Evolutionary conservation across 2,888 invertebrate species (phyloP).

Genomic region (Acanthococcus lagerstroemiae): DNA sequence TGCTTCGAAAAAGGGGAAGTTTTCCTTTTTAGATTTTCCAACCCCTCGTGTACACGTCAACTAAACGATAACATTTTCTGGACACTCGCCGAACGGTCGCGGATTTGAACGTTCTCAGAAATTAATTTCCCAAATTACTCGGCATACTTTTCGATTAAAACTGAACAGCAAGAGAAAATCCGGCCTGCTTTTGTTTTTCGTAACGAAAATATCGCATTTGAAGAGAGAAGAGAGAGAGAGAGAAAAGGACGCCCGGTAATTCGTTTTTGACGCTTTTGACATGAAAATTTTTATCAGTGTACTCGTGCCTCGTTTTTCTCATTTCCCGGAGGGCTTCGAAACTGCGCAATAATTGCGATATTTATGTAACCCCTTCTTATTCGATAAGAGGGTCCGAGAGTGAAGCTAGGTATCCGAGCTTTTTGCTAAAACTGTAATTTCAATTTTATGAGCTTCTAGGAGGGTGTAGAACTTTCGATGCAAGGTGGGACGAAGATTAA

Average conservation of each 20-base stretch:
- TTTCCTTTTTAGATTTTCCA: too few relatives aligned
- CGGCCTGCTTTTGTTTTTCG: background rate
- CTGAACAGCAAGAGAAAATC: background rate
- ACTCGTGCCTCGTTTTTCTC: background rate
- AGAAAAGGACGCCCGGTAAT: constrained; percentile 5
- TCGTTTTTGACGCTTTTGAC: constrained; percentile 25
- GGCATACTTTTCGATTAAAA: background rate
- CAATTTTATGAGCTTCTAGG: constrained; percentile 8
- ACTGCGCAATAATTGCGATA: constrained; percentile 30
- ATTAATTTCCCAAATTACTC: constrained; percentile 25
- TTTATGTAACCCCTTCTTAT: constrained; percentile 28
- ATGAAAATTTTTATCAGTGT: constrained; percentile 27
- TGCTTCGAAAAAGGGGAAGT: too few relatives aligned
- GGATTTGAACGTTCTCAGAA: constrained; percentile 9
- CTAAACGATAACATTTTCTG: background rate
- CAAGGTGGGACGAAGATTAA: background rate
- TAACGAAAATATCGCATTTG: background rate
- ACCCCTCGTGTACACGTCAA: background rate
- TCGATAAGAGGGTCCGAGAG: constrained; percentile 19
- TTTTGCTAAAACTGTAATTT: constrained; percentile 25
- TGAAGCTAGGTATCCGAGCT: constrained; percentile 2
- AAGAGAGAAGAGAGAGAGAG: background rate
- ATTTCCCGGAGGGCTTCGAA: constrained; percentile 18
- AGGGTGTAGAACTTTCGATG: background rate
- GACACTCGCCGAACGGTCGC: background rate